Evolutionary conservation across 2,797 vertebrate genomes (phyloP).

Genomic region (Austrolebias charrua): DNA sequence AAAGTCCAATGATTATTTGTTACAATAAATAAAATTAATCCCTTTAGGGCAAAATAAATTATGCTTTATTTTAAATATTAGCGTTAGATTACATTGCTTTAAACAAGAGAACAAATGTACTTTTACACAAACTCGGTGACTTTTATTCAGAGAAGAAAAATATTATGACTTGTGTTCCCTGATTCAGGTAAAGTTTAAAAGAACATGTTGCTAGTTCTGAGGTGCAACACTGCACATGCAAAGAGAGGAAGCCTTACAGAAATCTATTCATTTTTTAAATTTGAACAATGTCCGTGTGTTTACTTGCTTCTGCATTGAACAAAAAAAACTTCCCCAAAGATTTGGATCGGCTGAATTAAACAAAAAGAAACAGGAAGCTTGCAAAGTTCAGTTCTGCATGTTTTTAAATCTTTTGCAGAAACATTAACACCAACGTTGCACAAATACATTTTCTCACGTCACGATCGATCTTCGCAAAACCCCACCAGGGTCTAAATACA

Average conservation of each 20-base stretch:
- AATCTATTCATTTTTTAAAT: background rate
- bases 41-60: no score
- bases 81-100: no score
- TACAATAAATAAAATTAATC: no score
- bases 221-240: no score
- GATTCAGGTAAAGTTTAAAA: background rate
- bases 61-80: no score
- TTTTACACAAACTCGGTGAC: no score
- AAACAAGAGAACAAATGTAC: no score
- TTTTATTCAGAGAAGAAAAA: no score
- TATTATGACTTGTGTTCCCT: no score
- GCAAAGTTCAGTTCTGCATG: constrained; percentile 4
- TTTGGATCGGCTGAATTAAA: background rate
- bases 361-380: background rate
- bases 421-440: background rate
- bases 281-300: background rate
- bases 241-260: background rate
- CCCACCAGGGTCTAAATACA: background rate
- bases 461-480: background rate
- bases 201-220: background rate
- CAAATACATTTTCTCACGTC: background rate
- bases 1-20: no score
- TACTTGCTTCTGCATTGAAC: background rate
- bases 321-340: background rate
- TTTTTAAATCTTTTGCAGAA: background rate